Conservation (phyloP, 23 tunicate genomes). For the Phallusia fumigata region DNA sequence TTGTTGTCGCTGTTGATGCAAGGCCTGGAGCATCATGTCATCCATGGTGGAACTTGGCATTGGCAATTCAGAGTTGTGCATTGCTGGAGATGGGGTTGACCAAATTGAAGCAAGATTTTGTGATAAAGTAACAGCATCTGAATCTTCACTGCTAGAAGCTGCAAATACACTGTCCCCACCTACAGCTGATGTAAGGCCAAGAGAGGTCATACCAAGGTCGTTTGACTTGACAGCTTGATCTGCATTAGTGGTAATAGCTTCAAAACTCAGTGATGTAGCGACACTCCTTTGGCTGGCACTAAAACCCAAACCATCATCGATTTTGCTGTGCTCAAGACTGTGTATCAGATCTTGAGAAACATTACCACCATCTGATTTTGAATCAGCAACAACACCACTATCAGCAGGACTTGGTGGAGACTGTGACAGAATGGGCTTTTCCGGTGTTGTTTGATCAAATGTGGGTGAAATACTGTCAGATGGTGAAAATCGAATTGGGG, state of each 20-base stretch:
- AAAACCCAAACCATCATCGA: constrained; percentile 29
- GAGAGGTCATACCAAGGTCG: constrained; percentile 11
- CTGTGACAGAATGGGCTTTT: constrained; percentile 45
- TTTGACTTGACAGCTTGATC: background rate
- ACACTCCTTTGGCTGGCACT: background rate
- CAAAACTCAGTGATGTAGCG: background rate
- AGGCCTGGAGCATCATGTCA: constrained; percentile 55
- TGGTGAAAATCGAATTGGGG: constrained; percentile 28
- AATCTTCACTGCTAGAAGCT: background rate
- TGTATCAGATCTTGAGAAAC: constrained; percentile 53
- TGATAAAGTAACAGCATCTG: constrained; percentile 17
- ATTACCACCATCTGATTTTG: constrained; percentile 50
- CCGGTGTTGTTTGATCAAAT: constrained; percentile 38
- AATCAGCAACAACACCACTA: constrained; percentile 73
- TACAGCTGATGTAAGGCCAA: constrained; percentile 10
- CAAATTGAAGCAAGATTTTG: constrained; percentile 57
- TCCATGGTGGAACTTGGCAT: constrained; percentile 24
- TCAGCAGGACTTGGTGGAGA: constrained; percentile 81
- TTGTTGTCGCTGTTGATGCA: constrained; percentile 65
- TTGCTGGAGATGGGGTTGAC: constrained; percentile 33
- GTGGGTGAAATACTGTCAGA: constrained; percentile 36
- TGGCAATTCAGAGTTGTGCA: constrained; percentile 14
- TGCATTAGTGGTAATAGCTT: background rate
- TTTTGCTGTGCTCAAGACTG: constrained; percentile 31
- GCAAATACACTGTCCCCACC: background rate